These are phyloP conservation scores for Pseudorasbora parva DNA, from an alignment of 2,113 vertebrate species.

Conservation along the genomic window DNA sequence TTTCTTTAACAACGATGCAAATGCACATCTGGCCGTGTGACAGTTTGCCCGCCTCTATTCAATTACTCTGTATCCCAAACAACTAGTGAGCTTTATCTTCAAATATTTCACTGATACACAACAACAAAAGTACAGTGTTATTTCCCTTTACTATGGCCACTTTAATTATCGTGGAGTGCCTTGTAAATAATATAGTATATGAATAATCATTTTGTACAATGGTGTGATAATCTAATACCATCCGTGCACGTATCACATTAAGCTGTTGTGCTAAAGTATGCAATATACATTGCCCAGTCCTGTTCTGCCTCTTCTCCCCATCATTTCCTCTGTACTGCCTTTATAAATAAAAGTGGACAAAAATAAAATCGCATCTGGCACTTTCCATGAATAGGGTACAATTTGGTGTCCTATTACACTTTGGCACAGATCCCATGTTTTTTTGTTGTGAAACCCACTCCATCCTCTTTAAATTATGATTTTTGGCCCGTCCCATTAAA, in stretches of 20 bases:
- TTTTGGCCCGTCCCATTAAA: background rate
- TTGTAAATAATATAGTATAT: background rate
- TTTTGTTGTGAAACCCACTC: background rate
- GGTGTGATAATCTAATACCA: background rate
- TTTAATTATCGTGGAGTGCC: background rate
- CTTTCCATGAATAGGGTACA: slow-evolving; percentile 22
- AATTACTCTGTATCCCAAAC: slow-evolving; percentile 38
- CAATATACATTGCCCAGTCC: background rate
- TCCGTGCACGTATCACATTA: background rate
- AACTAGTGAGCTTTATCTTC: background rate
- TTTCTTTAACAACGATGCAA: slow-evolving; percentile 44
- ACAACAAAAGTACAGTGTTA: background rate
- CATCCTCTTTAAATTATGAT: background rate
- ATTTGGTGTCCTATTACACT: background rate
- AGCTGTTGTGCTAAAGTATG: background rate
- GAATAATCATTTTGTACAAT: background rate
- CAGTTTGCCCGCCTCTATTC: slow-evolving; percentile 8
- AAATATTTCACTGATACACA: background rate
- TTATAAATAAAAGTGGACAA: slow-evolving; percentile 22
- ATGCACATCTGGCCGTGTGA: slow-evolving; percentile 44
- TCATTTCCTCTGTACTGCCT: background rate
- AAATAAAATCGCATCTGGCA: slow-evolving; percentile 34
- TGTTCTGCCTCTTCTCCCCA: background rate
- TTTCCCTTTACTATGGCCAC: no score
- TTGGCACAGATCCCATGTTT: slow-evolving; percentile 10